These are phyloP conservation scores for Molossus alvarezi DNA, from an alignment of 2,797 vertebrate genomes.

Conservation along the genomic window DNA sequence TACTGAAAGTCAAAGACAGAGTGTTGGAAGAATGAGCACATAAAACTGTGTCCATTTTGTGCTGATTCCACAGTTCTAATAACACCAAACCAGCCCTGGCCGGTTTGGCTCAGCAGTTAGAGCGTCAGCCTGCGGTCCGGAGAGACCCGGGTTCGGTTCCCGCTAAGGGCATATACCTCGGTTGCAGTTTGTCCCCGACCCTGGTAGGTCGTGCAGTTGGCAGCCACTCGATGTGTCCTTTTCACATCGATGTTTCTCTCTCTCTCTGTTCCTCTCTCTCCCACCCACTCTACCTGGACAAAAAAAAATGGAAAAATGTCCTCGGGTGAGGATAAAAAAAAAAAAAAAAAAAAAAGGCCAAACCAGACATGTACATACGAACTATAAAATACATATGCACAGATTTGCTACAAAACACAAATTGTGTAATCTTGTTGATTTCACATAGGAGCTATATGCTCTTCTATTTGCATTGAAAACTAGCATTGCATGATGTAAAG, in stretches of 20 bases:
- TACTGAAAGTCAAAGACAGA: background rate
- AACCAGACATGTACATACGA: background rate
- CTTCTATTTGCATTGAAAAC: slow-evolving; percentile 29
- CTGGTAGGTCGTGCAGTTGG: too few species aligned
- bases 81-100: background rate
- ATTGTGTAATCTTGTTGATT: background rate
- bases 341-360: background rate
- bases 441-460: background rate
- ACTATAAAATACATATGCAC: background rate
- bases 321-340: too few species aligned
- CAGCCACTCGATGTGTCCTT: too few species aligned
- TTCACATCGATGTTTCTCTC: too few species aligned
- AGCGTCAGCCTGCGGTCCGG: too few species aligned
- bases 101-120: too few species aligned
- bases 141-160: too few species aligned
- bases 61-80: background rate
- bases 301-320: too few species aligned
- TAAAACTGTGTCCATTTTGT: background rate
- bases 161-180: too few species aligned
- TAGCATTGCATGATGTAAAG: background rate
- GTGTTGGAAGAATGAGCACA: background rate
- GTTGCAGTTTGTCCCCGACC: too few species aligned
- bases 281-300: too few species aligned
- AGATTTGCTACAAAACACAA: background rate
- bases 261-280: too few species aligned